phyloP scores from a whole-genome alignment of 2,888 invertebrate species.

The Lapara coniferarum region DNA sequence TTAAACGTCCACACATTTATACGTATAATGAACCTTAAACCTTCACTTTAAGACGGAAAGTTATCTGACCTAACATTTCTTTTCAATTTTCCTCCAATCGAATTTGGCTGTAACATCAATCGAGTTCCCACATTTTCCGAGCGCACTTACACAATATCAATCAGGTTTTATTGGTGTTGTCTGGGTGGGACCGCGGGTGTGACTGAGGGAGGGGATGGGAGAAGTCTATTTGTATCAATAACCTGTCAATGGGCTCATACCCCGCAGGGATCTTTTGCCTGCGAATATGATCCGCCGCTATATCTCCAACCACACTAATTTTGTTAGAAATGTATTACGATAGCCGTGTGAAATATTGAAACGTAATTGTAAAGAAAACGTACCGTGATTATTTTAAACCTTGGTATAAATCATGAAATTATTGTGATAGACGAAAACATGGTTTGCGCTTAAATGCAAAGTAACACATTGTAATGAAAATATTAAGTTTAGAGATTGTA shows the following conservation, averaged over 20 bases:
- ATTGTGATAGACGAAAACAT: slow-evolving; percentile 23
- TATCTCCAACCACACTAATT: slow-evolving; percentile 72
- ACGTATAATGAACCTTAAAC: slow-evolving; percentile 50
- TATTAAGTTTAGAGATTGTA: slow-evolving; percentile 29
- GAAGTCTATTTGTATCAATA: slow-evolving; percentile 82
- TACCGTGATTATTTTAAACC: slow-evolving; percentile 4
- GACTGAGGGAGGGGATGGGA: slow-evolving; percentile 53
- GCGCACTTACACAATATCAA: slow-evolving; percentile 84
- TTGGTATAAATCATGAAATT: slow-evolving; percentile 11
- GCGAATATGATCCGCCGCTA: slow-evolving; percentile 66
- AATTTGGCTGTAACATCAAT: slow-evolving; percentile 83
- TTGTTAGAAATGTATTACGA: slow-evolving; percentile 72
- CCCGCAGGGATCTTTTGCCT: slow-evolving; percentile 72
- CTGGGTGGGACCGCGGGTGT: slow-evolving; percentile 48
- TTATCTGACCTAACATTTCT: slow-evolving; percentile 56
- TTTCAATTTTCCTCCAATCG: slow-evolving; percentile 83
- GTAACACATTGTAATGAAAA: no score
- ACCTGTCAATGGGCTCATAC: slow-evolving; percentile 82
- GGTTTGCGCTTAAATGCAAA: slow-evolving; percentile 27
- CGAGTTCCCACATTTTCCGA: slow-evolving; percentile 83
- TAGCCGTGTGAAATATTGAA: slow-evolving; percentile 62
- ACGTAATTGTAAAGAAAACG: slow-evolving; percentile 13
- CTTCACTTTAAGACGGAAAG: slow-evolving; percentile 48
- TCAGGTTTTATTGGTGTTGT: slow-evolving; percentile 84
- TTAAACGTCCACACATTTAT: slow-evolving; percentile 39